Percentiles rank a stretch among this genome's conserved stretches.
Evolutionary conservation across 30 jellyfish, hydroid and myxozoan species (phyloP).

Genomic region (Chironex yamaguchii): DNA sequence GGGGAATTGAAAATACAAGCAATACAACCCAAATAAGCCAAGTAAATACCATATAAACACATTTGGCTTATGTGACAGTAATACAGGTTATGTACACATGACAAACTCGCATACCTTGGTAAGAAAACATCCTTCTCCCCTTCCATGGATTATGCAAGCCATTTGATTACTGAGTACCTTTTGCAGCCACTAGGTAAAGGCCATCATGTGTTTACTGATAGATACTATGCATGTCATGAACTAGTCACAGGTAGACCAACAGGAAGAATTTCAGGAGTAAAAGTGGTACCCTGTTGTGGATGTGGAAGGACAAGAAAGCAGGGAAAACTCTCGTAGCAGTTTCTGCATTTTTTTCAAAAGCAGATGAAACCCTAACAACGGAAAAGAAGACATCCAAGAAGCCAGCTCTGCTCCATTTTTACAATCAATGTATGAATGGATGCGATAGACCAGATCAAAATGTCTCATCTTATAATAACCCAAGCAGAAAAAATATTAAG

Average conservation of each 20-base stretch:
- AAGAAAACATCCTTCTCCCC: no score
- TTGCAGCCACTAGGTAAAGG: constrained; percentile 52
- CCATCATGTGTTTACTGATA: constrained; percentile 57
- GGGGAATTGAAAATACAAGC: constrained; percentile 60
- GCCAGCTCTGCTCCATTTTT: background rate
- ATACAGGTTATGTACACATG: constrained; percentile 67
- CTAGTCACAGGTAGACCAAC: background rate
- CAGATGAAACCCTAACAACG: background rate
- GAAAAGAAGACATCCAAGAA: background rate
- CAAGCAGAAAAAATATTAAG: constrained; percentile 7
- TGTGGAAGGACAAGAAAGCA: constrained; percentile 52
- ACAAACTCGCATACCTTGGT: constrained; percentile 43
- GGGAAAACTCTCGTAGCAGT: constrained; percentile 16
- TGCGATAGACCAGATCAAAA: constrained; percentile 55
- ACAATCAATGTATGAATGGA: background rate
- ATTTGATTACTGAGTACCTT: constrained; percentile 41
- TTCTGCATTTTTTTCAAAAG: background rate
- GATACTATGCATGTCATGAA: constrained; percentile 6
- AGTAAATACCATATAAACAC: constrained; percentile 44
- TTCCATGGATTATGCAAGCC: no score
- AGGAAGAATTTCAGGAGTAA: background rate
- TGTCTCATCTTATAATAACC: constrained; percentile 7
- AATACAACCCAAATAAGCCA: constrained; percentile 59
- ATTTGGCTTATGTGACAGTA: constrained; percentile 59
- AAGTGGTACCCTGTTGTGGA: background rate